Base-by-base conservation (phyloP, 2,797 vertebrate genomes). In the Florisuga fusca region DNA sequence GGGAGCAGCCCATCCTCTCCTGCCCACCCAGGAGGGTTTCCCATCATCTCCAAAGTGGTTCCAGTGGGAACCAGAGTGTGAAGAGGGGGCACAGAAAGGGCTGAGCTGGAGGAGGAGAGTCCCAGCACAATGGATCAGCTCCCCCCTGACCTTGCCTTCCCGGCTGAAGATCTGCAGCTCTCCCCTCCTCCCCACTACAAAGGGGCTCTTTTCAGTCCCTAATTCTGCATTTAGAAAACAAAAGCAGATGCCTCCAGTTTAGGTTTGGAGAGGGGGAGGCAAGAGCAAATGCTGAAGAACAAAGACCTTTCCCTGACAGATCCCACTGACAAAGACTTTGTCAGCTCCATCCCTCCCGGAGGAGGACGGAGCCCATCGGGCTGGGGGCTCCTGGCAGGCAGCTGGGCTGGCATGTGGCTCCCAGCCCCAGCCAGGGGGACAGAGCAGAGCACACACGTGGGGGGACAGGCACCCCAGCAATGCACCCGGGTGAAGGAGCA, bases 161-260 rank as follows among this genome's bases (percentile, higher is more conserved):
- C 84, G 57, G 77, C 93, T 89, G 90, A 90, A 93, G 94, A 89
- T 95, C 86, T 43, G 86, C 91, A 71, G 86, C 77, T 76, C 77
- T 75, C 90, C 94, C 95, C 95, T 96, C 95, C 96, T 94, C 87
- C 93, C 83, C 88, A 58, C 93, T 90, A 93, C 96, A 92, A 91
- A 94, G 92, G 55, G 64, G 58, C 93, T 92, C 91, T 74, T 95
- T 95, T 92, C 93, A 93, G 69, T 16, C 87, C 83, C 85, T 90
- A 94, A 92, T 95, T 94, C 93, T 94, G 95, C 95, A 93, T 96
- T 94, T 94, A 83, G 90, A 95, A 97, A 97, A 96, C 95, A 97
- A 96, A 97, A 95, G 95, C 89, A 92, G 94, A 91, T 93, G 94
- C 95, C 88, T 94, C 92, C 57, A 88, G 78, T 90, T 92, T 85